Evolutionary conservation across 92 coral and sea anemone genomes (phyloP), one percentile per base, ranked within the genome.

Genomic region (Zoanthus gigantus): DNA sequence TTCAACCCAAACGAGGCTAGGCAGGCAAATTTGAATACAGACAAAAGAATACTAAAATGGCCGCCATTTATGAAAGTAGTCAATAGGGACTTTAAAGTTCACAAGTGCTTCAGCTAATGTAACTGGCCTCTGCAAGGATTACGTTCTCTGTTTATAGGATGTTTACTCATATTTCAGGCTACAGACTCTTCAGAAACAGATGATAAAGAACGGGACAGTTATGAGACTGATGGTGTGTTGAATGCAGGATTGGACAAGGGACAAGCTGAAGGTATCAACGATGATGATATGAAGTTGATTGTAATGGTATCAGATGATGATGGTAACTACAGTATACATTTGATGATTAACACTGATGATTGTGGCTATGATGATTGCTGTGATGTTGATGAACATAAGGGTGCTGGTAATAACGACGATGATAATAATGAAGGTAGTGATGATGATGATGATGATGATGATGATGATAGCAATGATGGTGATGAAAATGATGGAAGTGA

Each of bases 201-300:
- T 56, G 95, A 94, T 63, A 94, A 90, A 50, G 95, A 85, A 6
- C 90, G 94, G 3, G 87, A 91, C 17, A 17, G 63, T n/a, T n/a
- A 82, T 11, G 92, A 91, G 75, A 85, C 83, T 30, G 94, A 93
- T 50, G 92, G 93, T 7, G 12, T 74, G 42, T 44, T 86, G 76
- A 92, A 91, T 42, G 15, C 86, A 28, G 48, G 53, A 32, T 50
- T 47, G 16, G 92, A 93, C 17, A 83, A 75, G 47, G 93, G 89
- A 63, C 78, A 81, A 63, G 46, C 85, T 66, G 85, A 81, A 81
- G 85, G 85, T 81, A 81, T 79, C 9, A 6, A 58, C 65, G 6
- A 14, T 32, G 30, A 9, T 9, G 74, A 29, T 69, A 5, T 28
- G 45, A 29, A 17, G 2, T 2, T 69, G 74, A 28, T 63, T 18